Base-by-base conservation (phyloP, 2,113 vertebrate genomes). In the Tauraco erythrolophus region DNA sequence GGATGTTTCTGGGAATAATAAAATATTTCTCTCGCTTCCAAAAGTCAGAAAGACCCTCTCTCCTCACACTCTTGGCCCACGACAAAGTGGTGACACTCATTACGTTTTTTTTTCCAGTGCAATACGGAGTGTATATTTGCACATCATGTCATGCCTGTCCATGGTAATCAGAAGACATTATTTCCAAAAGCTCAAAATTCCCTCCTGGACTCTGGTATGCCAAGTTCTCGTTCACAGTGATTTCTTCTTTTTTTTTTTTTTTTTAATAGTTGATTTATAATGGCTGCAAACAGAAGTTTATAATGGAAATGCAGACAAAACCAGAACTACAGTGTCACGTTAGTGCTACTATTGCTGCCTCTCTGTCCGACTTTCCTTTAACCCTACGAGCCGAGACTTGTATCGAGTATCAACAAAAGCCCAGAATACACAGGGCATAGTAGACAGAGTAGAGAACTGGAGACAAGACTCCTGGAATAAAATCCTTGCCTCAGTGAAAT, bases 161-260 rank as follows among this genome's bases (percentile, higher is more conserved):
- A 21, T 79, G 91, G 92, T 95, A 97, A 97, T 97, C 97, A 96
- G 84, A 92, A 96, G 76, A 89, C 91, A 95, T 95, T 97, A 92
- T 94, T 95, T 95, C 94, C 86, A 84, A 97, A 97, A 92, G 96
- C 94, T 95, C 81, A 79, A 84, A 89, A 96, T 92, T 95, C 97
- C 96, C 96, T 96, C 92, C 96, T 92, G 97, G 89, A 94, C 70
- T 82, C 54, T 69, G 53, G 57, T 41, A 95, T 95, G 97, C 92
- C 97, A 97, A 97, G 80, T 92, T 91, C 81, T 78, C 84, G 53
- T 75, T 95, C 89, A 65, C 94, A 94, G 86, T 15, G 58, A 94
- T 94, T 95, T 94, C 56, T 88, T 77, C 7, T n/a, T 14, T 24
- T n/a, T n/a, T 31, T 9, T 41, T 30, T 53, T 27, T 28, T 53